A percentile compares a stretch with the other conserved stretches of the same genome.
phyloP scores from a whole-genome alignment of 2,113 vertebrate species.

The Dryoscopus gambensis region DNA sequence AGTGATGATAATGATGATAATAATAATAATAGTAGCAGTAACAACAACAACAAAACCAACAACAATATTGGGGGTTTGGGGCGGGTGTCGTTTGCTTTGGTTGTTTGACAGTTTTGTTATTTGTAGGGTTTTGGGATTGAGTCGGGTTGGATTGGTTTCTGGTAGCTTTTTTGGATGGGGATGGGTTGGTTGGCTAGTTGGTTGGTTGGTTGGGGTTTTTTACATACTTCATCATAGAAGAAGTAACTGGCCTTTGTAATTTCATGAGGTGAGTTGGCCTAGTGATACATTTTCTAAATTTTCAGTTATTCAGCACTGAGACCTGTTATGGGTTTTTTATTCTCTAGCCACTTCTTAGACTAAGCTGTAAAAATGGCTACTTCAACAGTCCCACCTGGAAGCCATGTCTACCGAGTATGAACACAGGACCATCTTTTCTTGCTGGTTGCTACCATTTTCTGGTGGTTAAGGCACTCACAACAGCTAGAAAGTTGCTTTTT shows the following conservation, averaged over 20 bases:
- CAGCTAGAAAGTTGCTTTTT: not conserved
- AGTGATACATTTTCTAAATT: not conserved
- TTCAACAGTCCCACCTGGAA: not conserved
- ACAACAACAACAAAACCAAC: not conserved
- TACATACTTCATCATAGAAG: not conserved
- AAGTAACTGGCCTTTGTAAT: not conserved
- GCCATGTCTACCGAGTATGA: not conserved
- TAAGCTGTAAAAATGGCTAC: not conserved
- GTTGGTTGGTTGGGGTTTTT: not conserved
- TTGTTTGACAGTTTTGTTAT: not conserved
- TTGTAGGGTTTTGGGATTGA: not conserved
- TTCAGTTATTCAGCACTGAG: not conserved
- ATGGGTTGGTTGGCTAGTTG: not conserved
- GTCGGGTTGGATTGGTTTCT: not conserved
- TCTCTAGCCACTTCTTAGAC: not conserved
- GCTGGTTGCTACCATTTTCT: not conserved
- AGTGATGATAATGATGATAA: no score
- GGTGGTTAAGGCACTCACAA: not conserved
- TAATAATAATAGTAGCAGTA: rapidly evolving
- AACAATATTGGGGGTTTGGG: not conserved
- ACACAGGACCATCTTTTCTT: not conserved
- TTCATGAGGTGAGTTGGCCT: no score
- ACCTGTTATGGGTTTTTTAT: not conserved
- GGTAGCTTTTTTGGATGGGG: not conserved
- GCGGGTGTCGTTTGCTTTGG: not conserved